Evolutionary conservation across 2,113 vertebrate species (phyloP), one percentile per base, ranked within the genome.

Genomic region (Sinocyclocheilus maitianheensis): DNA sequence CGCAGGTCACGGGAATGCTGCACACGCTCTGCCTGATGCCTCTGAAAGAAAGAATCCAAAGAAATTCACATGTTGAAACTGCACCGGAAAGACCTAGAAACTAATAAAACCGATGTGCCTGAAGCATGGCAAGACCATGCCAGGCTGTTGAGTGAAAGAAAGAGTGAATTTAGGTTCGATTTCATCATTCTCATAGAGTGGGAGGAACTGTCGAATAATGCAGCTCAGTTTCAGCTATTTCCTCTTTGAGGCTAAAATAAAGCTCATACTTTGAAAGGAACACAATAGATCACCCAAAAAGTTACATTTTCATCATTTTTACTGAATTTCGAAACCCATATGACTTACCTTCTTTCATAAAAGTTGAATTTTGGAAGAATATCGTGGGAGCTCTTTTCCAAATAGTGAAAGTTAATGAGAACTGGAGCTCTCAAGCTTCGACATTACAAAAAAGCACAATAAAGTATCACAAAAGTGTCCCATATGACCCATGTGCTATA

Each of bases 1-100:
- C 89, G 92, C 90, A 94, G 91, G 75, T 97, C 95, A 84, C 91
- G 85, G 0, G 81, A 4, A 11, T 94, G 92, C 87, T 85, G 93
- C 5, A 88, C 24, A 0, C 14, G 92, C 37, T 93, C 89, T 26
- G 93, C 93, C 0, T 90, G 92, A 53, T 89, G 91, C 62, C 89
- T 92, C 97, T 98, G 88, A 82, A 53, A 85, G 1, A 37, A 69
- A 30, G 85, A 34, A 34, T 34, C 30, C 30, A 34, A 34, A 34
- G 43, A 26, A 51, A 67, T 40, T 51, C 40, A 78, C 53, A 67
- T 34, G 3, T 22, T 53, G 16, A 67, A 82, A 69, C 16, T 82
- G 14, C 43, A 69, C 0, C 16, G 30, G 46, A 71, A 82, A 69
- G 8, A 48, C 43, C 20, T 8, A 26, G 18, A 34, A 48, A 51